Evolutionary conservation across 2,113 vertebrate species (phyloP).

Genomic region (Mormoops blainvillei): DNA sequence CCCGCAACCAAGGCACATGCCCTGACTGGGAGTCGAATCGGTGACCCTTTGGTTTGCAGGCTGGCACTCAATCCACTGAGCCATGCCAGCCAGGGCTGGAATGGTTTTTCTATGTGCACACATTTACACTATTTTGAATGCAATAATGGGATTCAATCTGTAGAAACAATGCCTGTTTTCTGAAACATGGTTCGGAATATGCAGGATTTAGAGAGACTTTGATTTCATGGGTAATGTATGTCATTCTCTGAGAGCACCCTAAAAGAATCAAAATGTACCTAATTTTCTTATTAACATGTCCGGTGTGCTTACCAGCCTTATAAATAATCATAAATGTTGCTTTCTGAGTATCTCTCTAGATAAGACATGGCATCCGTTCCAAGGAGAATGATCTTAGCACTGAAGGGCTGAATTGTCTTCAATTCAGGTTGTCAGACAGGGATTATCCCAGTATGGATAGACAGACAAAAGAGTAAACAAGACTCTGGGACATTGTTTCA

Average conservation of each 20-base stretch:
- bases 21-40: too few relatives aligned
- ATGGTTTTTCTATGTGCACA: background rate
- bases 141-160: background rate
- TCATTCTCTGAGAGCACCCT: background rate
- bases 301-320: background rate
- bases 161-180: background rate
- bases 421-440: background rate
- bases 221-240: background rate
- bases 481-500: background rate
- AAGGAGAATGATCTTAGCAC: background rate
- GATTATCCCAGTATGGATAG: background rate
- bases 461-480: background rate
- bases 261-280: background rate
- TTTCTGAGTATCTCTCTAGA: conserved; percentile 2
- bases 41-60: too few relatives aligned
- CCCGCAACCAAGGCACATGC: too few relatives aligned
- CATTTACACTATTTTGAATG: background rate
- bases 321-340: background rate
- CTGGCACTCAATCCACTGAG: too few relatives aligned
- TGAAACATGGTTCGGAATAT: background rate
- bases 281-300: background rate
- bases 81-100: background rate
- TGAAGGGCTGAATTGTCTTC: background rate
- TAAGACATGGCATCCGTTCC: background rate
- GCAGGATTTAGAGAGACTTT: background rate